phyloP scores from a whole-genome alignment of 2,797 vertebrate genomes.

The Apogon hyalosoma region DNA sequence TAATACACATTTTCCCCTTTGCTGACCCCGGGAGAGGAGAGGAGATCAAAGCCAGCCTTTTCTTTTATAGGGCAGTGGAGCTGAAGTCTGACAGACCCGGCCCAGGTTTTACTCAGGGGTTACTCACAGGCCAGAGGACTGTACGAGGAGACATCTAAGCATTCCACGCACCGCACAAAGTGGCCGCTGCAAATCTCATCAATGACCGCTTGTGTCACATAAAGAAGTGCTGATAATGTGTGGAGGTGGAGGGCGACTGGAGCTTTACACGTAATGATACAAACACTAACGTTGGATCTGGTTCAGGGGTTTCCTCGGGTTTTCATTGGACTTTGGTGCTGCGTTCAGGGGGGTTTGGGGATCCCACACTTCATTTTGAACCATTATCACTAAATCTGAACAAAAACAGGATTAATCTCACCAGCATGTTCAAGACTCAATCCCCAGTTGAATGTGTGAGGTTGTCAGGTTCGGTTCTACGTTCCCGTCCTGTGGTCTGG shows the following conservation, averaged over 20 bases:
- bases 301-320: no score
- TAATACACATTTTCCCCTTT: conserved; percentile 73
- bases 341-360: no score
- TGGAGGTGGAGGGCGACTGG: conserved; percentile 6
- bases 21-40: conserved; percentile 68
- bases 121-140: conserved; percentile 60
- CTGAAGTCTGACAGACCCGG: conserved; percentile 60
- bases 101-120: conserved; percentile 61
- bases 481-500: no score
- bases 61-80: conserved; percentile 57
- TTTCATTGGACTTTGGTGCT: no score
- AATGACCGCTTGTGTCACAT: conserved; percentile 10
- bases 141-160: conserved; percentile 54
- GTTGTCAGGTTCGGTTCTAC: no score
- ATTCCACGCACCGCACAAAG: conserved; percentile 33
- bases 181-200: conserved; percentile 50
- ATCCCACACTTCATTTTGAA: no score
- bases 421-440: no score
- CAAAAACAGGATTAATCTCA: no score
- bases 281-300: no score
- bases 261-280: background rate
- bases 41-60: conserved; percentile 70
- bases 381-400: no score
- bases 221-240: conserved; percentile 17
- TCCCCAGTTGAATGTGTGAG: no score